Percentiles rank a stretch among this genome's conserved stretches.
phyloP scores from a whole-genome alignment of 2,113 vertebrate genomes.

The Amblyornis subalaris region DNA sequence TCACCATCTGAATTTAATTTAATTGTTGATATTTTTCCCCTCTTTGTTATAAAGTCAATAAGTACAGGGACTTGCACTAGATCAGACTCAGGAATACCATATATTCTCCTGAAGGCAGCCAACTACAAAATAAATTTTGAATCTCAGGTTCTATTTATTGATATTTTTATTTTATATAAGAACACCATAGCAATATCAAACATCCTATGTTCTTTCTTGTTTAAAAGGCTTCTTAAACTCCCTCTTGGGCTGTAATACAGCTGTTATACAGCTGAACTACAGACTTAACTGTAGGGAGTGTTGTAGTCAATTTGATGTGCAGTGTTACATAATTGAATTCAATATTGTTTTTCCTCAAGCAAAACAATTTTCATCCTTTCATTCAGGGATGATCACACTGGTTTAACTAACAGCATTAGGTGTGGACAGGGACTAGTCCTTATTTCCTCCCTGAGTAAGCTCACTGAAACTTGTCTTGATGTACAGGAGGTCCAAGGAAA shows the following conservation, averaged over 20 bases:
- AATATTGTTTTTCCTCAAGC: not conserved
- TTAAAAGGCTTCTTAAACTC: not conserved
- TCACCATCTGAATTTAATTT: not conserved
- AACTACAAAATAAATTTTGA: slow-evolving; percentile 4
- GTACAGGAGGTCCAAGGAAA: not conserved
- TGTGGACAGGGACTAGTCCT: not conserved
- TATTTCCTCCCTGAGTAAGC: not conserved
- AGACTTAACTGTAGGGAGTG: not conserved
- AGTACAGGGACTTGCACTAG: not conserved
- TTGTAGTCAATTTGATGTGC: not conserved
- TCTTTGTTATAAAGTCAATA: not conserved
- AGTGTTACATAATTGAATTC: not conserved
- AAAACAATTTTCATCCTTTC: not conserved
- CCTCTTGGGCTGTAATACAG: not conserved
- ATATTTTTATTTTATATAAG: not conserved
- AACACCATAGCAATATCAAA: not conserved
- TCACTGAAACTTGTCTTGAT: not conserved
- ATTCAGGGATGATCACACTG: not conserved
- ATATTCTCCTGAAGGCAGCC: not conserved
- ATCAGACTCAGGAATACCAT: not conserved
- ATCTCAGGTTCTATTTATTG: not conserved
- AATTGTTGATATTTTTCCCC: not conserved
- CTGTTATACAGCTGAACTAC: not conserved
- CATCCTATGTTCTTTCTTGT: not conserved
- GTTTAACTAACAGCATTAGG: not conserved